phyloP scores from a whole-genome alignment of 2,888 invertebrate genomes.

The Sialis fuliginosa region DNA sequence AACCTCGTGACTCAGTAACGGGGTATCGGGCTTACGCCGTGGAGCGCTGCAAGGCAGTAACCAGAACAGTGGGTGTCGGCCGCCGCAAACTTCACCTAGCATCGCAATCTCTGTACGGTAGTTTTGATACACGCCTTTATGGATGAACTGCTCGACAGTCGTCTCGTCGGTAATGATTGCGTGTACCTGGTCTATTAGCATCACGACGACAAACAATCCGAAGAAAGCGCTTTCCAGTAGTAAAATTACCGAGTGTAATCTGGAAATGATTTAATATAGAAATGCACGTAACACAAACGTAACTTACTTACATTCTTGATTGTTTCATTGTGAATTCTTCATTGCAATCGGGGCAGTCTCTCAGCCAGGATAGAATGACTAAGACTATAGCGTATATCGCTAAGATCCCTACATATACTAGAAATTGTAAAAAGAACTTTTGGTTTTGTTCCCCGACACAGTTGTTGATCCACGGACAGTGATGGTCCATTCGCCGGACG shows the following conservation, averaged over 20 bases:
- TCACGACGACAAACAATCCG: constrained; percentile 74
- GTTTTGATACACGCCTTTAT: constrained; percentile 44
- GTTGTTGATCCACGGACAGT: constrained; percentile 86
- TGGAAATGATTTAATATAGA: constrained; percentile 22
- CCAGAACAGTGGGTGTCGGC: constrained; percentile 54
- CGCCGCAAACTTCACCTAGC: constrained; percentile 61
- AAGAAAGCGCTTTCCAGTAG: constrained; percentile 68
- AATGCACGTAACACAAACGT: background rate
- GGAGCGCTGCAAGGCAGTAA: constrained; percentile 46
- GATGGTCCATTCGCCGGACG: constrained; percentile 68
- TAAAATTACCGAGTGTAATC: constrained; percentile 67
- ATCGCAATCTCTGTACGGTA: constrained; percentile 44
- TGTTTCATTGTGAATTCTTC: constrained; percentile 47
- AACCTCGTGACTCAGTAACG: constrained; percentile 25
- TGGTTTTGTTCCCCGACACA: constrained; percentile 86
- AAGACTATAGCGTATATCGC: constrained; percentile 49
- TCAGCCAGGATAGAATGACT: constrained; percentile 53
- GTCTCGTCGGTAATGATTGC: constrained; percentile 74
- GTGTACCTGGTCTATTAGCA: constrained; percentile 71
- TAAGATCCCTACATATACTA: constrained; percentile 56
- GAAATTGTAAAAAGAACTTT: constrained; percentile 79
- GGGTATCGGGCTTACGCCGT: constrained; percentile 22
- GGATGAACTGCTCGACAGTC: constrained; percentile 59
- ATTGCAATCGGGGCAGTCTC: constrained; percentile 47
- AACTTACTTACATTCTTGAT: constrained; percentile 49